Evolutionary conservation across 2,113 vertebrate species (phyloP).

Genomic region (Cardinalis cardinalis): DNA sequence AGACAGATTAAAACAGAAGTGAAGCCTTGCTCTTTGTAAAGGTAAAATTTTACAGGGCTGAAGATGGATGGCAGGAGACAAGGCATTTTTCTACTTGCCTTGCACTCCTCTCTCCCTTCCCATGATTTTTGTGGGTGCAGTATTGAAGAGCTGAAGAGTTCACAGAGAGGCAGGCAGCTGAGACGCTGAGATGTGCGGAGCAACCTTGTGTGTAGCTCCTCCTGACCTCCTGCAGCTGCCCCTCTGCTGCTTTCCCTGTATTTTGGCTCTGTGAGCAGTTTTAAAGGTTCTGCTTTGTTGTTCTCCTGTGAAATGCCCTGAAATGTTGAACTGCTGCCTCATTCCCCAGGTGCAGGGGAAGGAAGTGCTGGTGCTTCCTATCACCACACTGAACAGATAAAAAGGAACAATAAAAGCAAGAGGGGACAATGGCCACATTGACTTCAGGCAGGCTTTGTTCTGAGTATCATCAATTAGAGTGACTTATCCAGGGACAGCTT

Average conservation of each 20-base stretch:
- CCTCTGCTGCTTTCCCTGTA: not conserved
- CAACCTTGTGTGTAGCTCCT: not conserved
- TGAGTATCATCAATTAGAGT: not conserved
- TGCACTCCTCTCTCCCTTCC: not conserved
- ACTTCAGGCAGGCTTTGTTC: not conserved
- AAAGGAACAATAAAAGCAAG: not conserved
- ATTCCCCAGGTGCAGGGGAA: not conserved
- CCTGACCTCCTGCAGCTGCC: not conserved
- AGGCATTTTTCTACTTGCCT: not conserved
- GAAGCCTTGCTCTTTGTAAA: not conserved
- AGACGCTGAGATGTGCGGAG: not conserved
- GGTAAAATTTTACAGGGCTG: not conserved
- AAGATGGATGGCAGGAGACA: not conserved
- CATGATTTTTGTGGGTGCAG: not conserved
- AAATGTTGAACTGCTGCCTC: not conserved
- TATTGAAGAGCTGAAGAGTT: not conserved
- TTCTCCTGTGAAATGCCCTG: not conserved
- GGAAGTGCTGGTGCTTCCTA: not conserved
- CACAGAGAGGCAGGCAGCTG: not conserved
- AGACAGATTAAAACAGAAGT: not conserved
- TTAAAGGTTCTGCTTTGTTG: not conserved
- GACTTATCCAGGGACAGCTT: not conserved
- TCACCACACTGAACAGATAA: not conserved
- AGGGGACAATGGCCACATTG: accelerated
- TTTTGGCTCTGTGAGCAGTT: not conserved